Base-by-base conservation (phyloP, 2,113 vertebrate genomes). In the Sterrhoptilus dennistouni region DNA sequence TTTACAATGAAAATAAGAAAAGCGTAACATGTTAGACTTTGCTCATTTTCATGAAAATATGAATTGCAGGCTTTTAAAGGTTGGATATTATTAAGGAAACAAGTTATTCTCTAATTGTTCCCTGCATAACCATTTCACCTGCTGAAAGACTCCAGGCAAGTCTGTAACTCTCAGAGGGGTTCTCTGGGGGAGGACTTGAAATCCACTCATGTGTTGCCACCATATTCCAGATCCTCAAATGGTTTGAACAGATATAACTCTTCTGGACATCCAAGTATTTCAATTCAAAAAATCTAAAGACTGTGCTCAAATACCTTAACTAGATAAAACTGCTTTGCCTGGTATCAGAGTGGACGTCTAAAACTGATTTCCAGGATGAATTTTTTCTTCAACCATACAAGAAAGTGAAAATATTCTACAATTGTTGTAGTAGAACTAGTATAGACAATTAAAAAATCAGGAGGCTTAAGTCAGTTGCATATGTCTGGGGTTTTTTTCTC, bases 401-500 rank as follows among this genome's bases (percentile, higher is more conserved):
- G 33, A 76, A 63, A 87, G 6, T 18, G 5, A 84, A 92, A 87
- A 82, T 52, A 84, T 69, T 69, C 17, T 57, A 50, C 16, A 75
- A 12, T 22, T 74, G 11, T 75, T 76, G 36, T 44, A 38, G 22
- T 61, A 42, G 38, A 91, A 78, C 40, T 63, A 70, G 9, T 36
- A 83, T 1, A 71, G 14, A 31, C 5, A 23, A 78, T 16, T 40
- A 33, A 78, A 64, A 40, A 31, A 10, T 14, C 3, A 36, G 38
- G 57, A 71, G 11, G 8, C 12, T 8, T 7, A 52, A 76, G 47
- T 33, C 63, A 53, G 19, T 47, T 77, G n/a, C 29, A 35, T 23
- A 21, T 22, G 6, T 3, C 5, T 20, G 40, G 23, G 1, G 0
- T 5, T 25, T 71, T 76, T 74, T 11, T 24, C 8, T 65, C 8